Base-by-base conservation (phyloP, 2,113 vertebrate species). In the Ctenomys sociabilis region DNA sequence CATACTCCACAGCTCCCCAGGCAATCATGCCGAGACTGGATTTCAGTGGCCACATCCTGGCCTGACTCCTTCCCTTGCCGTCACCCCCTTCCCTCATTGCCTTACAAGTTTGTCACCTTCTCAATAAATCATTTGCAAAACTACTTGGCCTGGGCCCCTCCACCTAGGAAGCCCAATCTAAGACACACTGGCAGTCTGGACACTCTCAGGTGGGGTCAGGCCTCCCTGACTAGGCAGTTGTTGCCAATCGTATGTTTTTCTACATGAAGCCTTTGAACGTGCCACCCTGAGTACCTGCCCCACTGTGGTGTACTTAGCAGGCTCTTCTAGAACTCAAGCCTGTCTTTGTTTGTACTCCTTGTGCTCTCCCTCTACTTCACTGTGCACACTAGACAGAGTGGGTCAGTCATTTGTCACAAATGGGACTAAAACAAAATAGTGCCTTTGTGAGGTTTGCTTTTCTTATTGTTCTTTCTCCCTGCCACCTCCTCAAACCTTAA, bases 401-500 rank as follows among this genome's bases (percentile, higher is more conserved):
- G 95, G 59, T 92, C 73, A 77, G 68, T 78, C 59, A 85, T 95
- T 93, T 80, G 49, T 92, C 90, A 84, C n/a, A 68, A 75, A 94
- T 16, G 1, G 68, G 4, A 7, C 86, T 95, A 80, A 96, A 96
- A 96, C 68, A 89, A 94, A 91, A 91, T 37, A 26, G 4, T 66
- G 73, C 61, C 72, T 93, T 95, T 92, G 63, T 75, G 12, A 19
- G n/a, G 19, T 66, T 92, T 81, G 45, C 35, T 96, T 93, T 97
- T 95, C 91, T 80, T 90, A 54, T 66, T 81, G 54, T 91, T 87
- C 43, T 93, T 96, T 95, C 80, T 94, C 66, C 22, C 17, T 92
- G 32, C 91, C 72, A 87, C 91, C 89, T 89, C 75, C 83, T 95
- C 30, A 37, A 90, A 93, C 93, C 81, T 54, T 92, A 88, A 88